phyloP scores from a whole-genome alignment of 1,140 invertebrate species.

The Probaryconus sp. region DNA sequence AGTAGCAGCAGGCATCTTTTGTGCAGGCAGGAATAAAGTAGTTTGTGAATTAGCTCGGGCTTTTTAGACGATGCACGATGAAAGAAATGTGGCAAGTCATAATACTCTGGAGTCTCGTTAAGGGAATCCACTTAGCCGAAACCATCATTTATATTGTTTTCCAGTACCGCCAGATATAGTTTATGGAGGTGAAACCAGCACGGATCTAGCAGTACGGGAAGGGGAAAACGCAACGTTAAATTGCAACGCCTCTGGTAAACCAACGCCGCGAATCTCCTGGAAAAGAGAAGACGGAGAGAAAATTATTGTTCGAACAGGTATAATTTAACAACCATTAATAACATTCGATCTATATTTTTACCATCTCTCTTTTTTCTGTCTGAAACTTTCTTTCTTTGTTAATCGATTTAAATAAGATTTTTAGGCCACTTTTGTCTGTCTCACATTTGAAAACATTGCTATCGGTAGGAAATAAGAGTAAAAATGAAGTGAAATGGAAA shows the following conservation, averaged over 20 bases:
- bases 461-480: no score
- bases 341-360: no score
- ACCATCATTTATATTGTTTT: conserved; percentile 64
- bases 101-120: conserved; percentile 47
- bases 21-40: conserved; percentile 39
- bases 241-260: conserved; percentile 86
- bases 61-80: conserved; percentile 26
- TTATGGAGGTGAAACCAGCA: conserved; percentile 84
- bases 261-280: conserved; percentile 83
- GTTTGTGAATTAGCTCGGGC: conserved; percentile 29
- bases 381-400: no score
- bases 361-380: no score
- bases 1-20: conserved; percentile 21
- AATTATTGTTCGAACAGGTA: conserved; percentile 80
- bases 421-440: no score
- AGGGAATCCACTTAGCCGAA: conserved; percentile 44
- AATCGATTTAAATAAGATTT: no score
- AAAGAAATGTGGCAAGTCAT: conserved; percentile 51
- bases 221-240: conserved; percentile 87
- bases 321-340: no score
- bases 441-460: no score
- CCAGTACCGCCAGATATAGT: conserved; percentile 86
- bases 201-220: conserved; percentile 86
- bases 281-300: conserved; percentile 83
- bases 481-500: no score